Base-by-base conservation (phyloP, 2,113 vertebrate genomes). In the Fregetta grallaria region DNA sequence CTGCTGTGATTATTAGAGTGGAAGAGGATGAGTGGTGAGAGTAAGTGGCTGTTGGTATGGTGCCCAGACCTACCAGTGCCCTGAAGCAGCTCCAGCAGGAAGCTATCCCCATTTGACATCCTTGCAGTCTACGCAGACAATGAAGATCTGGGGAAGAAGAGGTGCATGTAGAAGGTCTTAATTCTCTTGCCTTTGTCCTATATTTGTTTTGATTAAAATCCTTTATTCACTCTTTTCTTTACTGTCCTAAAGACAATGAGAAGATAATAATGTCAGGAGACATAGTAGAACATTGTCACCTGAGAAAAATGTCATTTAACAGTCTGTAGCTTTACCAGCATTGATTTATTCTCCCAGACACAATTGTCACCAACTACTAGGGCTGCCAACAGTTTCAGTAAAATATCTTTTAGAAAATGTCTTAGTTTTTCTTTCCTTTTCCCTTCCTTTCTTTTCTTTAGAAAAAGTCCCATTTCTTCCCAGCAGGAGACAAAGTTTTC, bases 1-100 rank as follows among this genome's bases (percentile, higher is more conserved):
- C 96, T 95, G 96, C 94, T 96, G 96, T 93, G 96, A 90, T 95
- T 97, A 95, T 92, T 93, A 66, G 93, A 90, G 93, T 97, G 93
- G 93, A 96, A 93, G 96, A 85, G 73, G 91, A 97, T 75, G 91
- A 97, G 96, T 92, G 90, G 94, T 0, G 22, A 93, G 94, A 92
- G 66, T 95, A 96, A 97, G 96, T 92, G 94, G 74, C 53, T 95
- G 85, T 88, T 96, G 96, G 94, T 94, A 38, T 86, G 87, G 62
- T 94, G 93, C 96, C 96, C 96, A 95, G 96, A 92, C 89, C 83
- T 92, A 89, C 86, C 76, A 91, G 83, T 49, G 85, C 81, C 92
- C 90, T 90, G 84, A 82, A 91, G 87, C 87, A 53, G 92, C 95
- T 94, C 85, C 85, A 88, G 70, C 74, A 88, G 92, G 92, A 96